Conservation (phyloP, 2,888 invertebrate species). For the Pedicia rivosa region DNA sequence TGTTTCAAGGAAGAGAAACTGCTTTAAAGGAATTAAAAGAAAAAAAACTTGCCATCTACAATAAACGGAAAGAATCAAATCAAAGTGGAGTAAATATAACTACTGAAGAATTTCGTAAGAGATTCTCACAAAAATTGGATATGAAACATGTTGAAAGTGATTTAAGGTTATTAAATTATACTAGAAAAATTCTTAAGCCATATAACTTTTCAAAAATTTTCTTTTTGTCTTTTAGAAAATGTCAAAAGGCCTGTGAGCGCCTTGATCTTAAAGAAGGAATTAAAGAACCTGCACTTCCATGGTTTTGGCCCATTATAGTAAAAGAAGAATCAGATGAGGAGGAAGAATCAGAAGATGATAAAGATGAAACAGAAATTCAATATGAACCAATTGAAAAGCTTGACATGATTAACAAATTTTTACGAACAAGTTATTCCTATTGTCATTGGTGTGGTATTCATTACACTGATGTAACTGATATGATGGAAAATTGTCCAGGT, state of each 20-base stretch:
- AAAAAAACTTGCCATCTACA: slow-evolving; percentile 18
- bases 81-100: slow-evolving; percentile 20
- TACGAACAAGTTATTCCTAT: slow-evolving; percentile 52
- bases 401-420: slow-evolving; percentile 42
- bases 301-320: slow-evolving; percentile 43
- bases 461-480: slow-evolving; percentile 44
- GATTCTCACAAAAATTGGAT: slow-evolving; percentile 33
- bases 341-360: slow-evolving; percentile 20
- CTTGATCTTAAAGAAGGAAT: slow-evolving; percentile 42
- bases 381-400: slow-evolving; percentile 36
- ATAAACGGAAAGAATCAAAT: slow-evolving; percentile 21
- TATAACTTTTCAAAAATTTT: not conserved
- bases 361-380: slow-evolving; percentile 9
- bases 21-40: slow-evolving; percentile 20
- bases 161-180: slow-evolving; percentile 22
- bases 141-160: slow-evolving; percentile 32
- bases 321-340: slow-evolving; percentile 21
- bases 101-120: slow-evolving; percentile 34
- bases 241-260: slow-evolving; percentile 35
- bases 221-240: slow-evolving; percentile 21
- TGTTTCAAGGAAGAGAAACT: slow-evolving; percentile 16
- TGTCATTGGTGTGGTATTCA: slow-evolving; percentile 67
- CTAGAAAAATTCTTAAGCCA: not conserved
- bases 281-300: slow-evolving; percentile 33
- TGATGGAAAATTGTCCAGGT: slow-evolving; percentile 48